Conservation (phyloP, 2,113 vertebrate genomes). For the Ophthalmolycus amberensis region DNA sequence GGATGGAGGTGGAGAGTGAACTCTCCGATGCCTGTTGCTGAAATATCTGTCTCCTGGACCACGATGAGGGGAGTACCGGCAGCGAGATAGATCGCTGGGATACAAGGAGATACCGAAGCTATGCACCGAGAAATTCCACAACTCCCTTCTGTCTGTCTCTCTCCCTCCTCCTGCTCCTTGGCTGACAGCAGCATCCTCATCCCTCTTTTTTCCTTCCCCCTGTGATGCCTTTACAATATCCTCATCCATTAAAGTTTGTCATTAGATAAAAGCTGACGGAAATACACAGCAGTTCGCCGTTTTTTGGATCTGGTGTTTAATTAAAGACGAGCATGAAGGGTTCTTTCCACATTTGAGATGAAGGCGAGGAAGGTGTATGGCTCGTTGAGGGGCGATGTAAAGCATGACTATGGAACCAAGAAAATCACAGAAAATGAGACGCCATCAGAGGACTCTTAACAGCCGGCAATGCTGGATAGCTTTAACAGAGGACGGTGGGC, state of each 20-base stretch:
- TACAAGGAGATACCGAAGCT: slow-evolving; percentile 47
- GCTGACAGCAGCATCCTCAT: slow-evolving; percentile 40
- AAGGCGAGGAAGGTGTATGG: slow-evolving; percentile 53
- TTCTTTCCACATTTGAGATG: slow-evolving; percentile 69
- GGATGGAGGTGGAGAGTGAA: slow-evolving; percentile 12
- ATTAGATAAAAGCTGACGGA: too few species aligned
- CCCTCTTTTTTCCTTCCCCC: slow-evolving; percentile 36
- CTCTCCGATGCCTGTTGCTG: slow-evolving; percentile 33
- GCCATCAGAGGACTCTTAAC: slow-evolving; percentile 38
- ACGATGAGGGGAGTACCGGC: slow-evolving; percentile 18
- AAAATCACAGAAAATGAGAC: slow-evolving; percentile 46
- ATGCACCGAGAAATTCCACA: slow-evolving; percentile 50
- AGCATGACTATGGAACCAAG: slow-evolving; percentile 26
- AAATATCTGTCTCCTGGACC: slow-evolving; percentile 34
- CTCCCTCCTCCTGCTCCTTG: slow-evolving; percentile 1
- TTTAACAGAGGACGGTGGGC: slow-evolving; percentile 50
- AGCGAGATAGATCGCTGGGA: slow-evolving; percentile 25
- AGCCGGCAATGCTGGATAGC: slow-evolving; percentile 25
- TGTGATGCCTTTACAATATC: slow-evolving; percentile 62
- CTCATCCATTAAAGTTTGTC: slow-evolving; percentile 21
- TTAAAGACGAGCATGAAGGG: slow-evolving; percentile 45
- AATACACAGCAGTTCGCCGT: not conserved
- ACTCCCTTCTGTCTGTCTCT: slow-evolving; percentile 26
- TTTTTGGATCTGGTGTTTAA: slow-evolving; percentile 40
- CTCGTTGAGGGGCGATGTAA: slow-evolving; percentile 32